Evolutionary conservation across 2,113 vertebrate genomes (phyloP).

Genomic region (Lepus europaeus): DNA sequence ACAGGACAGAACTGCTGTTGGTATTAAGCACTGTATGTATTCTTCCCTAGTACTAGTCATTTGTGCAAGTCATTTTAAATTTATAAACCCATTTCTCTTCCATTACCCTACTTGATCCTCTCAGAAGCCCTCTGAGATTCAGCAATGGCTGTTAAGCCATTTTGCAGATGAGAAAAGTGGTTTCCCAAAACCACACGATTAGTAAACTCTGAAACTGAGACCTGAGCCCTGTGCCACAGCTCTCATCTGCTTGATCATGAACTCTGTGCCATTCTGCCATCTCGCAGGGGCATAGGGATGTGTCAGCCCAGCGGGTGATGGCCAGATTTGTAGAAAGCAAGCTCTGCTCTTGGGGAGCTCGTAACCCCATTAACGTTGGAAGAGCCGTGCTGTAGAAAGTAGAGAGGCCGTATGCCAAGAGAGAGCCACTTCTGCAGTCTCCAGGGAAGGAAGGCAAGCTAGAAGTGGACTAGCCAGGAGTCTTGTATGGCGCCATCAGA

Average conservation of each 20-base stretch:
- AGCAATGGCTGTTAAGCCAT: neutral
- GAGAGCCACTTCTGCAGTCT: neutral
- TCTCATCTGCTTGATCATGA: neutral
- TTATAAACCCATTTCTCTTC: neutral
- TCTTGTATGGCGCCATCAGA: neutral
- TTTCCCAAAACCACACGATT: neutral
- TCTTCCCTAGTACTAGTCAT: neutral
- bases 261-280: neutral
- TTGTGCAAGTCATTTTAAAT: neutral
- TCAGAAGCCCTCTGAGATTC: neutral
- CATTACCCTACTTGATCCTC: neutral
- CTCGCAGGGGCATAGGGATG: neutral
- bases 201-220: neutral
- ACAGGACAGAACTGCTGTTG: neutral
- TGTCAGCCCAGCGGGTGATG: neutral
- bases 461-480: slow-evolving; percentile 4
- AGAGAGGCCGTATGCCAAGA: neutral
- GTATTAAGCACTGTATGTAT: neutral
- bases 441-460: neutral
- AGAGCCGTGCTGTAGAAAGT: neutral
- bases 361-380: neutral
- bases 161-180: neutral
- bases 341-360: neutral
- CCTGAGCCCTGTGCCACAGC: neutral
- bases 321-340: neutral